Percentiles rank a stretch among this genome's conserved stretches.
Conservation (phyloP, 2,797 vertebrate species). For the Graptemys geographica region DNA sequence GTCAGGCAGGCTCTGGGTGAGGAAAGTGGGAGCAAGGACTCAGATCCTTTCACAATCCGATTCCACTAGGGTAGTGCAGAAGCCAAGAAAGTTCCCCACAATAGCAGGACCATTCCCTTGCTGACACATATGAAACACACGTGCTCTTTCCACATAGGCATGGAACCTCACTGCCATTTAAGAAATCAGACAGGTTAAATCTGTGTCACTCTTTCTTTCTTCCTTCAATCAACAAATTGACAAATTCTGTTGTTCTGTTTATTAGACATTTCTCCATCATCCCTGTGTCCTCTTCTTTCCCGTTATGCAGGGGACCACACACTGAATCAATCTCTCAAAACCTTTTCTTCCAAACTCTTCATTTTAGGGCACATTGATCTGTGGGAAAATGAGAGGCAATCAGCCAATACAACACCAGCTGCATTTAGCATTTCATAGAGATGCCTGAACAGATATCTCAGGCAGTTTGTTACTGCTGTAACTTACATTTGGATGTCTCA, state of each 20-base stretch:
- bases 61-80: no score
- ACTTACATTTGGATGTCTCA: no score
- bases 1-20: no score
- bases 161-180: not conserved
- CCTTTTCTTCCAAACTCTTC: not conserved
- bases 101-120: no score
- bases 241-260: not conserved
- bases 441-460: not conserved
- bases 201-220: not conserved
- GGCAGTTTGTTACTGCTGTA: no score
- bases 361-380: not conserved
- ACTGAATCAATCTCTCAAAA: not conserved
- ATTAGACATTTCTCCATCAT: not conserved
- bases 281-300: not conserved
- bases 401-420: not conserved
- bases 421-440: not conserved
- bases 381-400: not conserved
- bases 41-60: no score
- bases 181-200: not conserved
- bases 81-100: no score
- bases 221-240: not conserved
- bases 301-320: fast-evolving
- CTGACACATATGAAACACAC: no score
- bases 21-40: no score
- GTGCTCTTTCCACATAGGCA: not conserved